These are phyloP conservation scores for Phyllopteryx taeniolatus DNA, from an alignment of 2,113 vertebrate genomes.

Conservation along the genomic window DNA sequence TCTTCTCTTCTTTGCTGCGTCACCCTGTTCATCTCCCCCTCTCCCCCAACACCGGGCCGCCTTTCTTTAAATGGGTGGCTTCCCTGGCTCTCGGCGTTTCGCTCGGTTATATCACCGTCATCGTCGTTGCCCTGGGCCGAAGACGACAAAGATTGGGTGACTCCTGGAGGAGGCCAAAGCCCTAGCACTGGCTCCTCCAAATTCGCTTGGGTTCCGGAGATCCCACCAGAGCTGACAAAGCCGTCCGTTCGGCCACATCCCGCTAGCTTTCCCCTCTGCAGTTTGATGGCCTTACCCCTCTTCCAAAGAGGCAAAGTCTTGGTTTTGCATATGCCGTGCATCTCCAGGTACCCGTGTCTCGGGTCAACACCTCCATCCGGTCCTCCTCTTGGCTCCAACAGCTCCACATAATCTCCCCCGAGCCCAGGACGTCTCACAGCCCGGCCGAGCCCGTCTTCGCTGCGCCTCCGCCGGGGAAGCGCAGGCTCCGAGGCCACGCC, in stretches of 20 bases:
- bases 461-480: slow-evolving; percentile 53
- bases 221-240: slow-evolving; percentile 48
- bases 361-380: slow-evolving; percentile 72
- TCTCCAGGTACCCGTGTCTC: slow-evolving; percentile 71
- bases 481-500: slow-evolving; percentile 42
- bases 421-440: slow-evolving; percentile 50
- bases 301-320: slow-evolving; percentile 80
- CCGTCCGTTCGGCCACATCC: slow-evolving; percentile 70
- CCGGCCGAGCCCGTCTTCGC: slow-evolving; percentile 57
- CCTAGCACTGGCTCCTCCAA: slow-evolving; percentile 33
- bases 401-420: slow-evolving; percentile 80
- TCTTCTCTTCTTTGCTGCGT: slow-evolving; percentile 31
- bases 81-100: slow-evolving; percentile 41
- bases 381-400: slow-evolving; percentile 77
- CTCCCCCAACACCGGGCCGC: slow-evolving; percentile 73
- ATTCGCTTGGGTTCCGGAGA: slow-evolving; percentile 47
- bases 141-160: slow-evolving; percentile 36
- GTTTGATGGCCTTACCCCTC: slow-evolving; percentile 74
- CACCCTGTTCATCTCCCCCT: slow-evolving; percentile 57
- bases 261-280: slow-evolving; percentile 77
- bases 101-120: slow-evolving; percentile 47
- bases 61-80: slow-evolving; percentile 60
- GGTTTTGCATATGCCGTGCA: slow-evolving; percentile 77
- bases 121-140: slow-evolving; percentile 54
- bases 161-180: slow-evolving; percentile 33